Conservation (phyloP, 1,140 invertebrate genomes). For the Delia radicum region DNA sequence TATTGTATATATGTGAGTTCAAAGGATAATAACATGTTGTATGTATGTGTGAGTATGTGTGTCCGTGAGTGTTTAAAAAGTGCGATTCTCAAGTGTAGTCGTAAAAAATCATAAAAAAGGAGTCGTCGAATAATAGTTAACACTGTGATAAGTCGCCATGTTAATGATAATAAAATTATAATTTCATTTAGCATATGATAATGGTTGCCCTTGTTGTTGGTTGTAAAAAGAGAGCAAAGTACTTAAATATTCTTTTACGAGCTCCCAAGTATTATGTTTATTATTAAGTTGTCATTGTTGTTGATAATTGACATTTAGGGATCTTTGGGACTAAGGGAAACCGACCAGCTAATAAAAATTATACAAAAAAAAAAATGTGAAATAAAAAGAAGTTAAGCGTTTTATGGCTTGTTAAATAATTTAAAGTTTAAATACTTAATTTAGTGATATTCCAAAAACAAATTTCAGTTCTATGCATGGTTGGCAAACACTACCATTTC, state of each 20-base stretch:
- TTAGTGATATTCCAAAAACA: too few species aligned
- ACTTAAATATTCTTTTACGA: slow-evolving; percentile 18
- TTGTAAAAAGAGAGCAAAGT: not conserved
- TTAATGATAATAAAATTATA: slow-evolving; percentile 56
- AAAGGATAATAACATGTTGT: too few species aligned
- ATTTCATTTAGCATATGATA: slow-evolving; percentile 41
- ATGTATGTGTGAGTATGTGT: not conserved
- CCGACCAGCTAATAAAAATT: not conserved
- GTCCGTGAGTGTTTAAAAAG: not conserved
- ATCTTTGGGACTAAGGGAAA: not conserved
- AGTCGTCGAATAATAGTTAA: slow-evolving; percentile 12
- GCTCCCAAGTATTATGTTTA: slow-evolving; percentile 7
- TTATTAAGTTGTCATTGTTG: slow-evolving; percentile 24
- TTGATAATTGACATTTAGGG: slow-evolving; percentile 21
- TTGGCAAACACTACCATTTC: too few species aligned
- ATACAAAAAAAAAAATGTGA: not conserved
- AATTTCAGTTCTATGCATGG: too few species aligned
- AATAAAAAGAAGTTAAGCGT: slow-evolving; percentile 12
- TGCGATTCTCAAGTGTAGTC: not conserved
- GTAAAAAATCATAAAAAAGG: not conserved
- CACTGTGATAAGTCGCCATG: slow-evolving; percentile 25
- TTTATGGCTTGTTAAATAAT: slow-evolving; percentile 8
- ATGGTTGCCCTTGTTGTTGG: not conserved
- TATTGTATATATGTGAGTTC: not conserved
- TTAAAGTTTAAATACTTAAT: not conserved